Evolutionary conservation across 2,888 invertebrate genomes (phyloP).

Genomic region (Sisyra terminalis): DNA sequence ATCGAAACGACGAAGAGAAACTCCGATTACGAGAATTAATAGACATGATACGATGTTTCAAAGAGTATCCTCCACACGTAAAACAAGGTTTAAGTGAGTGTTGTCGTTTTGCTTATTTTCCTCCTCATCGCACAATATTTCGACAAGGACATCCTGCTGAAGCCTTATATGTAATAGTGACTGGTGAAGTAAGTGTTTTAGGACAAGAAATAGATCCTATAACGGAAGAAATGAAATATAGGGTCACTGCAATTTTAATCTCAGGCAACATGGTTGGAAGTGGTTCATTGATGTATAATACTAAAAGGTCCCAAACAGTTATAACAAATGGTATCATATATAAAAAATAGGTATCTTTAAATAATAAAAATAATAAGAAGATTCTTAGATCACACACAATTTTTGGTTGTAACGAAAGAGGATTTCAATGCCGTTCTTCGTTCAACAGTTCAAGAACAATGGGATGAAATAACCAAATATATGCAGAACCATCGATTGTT

Average conservation of each 20-base stretch:
- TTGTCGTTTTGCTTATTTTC: constrained; percentile 41
- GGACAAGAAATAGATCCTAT: constrained; percentile 33
- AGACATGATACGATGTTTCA: constrained; percentile 42
- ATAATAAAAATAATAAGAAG: too few species aligned
- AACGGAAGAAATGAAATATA: constrained; percentile 27
- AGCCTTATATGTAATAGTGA: constrained; percentile 45
- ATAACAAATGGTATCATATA: constrained; percentile 31
- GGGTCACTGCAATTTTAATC: constrained; percentile 34
- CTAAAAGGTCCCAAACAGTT: constrained; percentile 41
- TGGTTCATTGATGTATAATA: constrained; percentile 42
- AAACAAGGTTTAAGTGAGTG: constrained; percentile 41
- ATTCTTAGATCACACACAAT: constrained; percentile 36
- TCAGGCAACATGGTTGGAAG: constrained; percentile 50
- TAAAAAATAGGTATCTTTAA: constrained; percentile 1
- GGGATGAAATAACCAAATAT: constrained; percentile 41
- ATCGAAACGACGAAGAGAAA: constrained; percentile 42
- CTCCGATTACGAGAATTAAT: constrained; percentile 37
- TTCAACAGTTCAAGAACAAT: constrained; percentile 37
- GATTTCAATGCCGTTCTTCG: constrained; percentile 44
- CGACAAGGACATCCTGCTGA: constrained; percentile 40
- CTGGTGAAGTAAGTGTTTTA: constrained; percentile 37
- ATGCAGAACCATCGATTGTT: constrained; percentile 48
- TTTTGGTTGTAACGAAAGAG: constrained; percentile 40
- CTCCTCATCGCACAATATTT: constrained; percentile 39
- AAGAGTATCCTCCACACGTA: constrained; percentile 40